phyloP scores from a whole-genome alignment of 1,140 invertebrate species.

The Paraescarpia echinospica region DNA sequence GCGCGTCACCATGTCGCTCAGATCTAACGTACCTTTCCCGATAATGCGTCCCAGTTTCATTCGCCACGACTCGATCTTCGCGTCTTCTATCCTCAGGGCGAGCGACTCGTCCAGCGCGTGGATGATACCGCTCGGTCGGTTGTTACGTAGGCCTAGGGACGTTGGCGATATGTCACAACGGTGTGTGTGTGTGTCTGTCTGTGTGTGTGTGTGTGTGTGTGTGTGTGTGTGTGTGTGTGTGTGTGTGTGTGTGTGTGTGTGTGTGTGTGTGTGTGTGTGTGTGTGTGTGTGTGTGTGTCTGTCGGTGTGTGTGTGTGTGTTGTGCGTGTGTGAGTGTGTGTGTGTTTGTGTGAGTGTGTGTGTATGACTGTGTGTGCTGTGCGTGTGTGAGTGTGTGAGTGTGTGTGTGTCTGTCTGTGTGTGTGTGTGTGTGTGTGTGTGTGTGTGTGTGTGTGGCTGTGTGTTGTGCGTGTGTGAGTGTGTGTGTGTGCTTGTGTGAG shows the following conservation, averaged over 20 bases:
- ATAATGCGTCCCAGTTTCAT: not conserved
- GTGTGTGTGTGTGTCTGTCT: not conserved
- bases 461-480: too few relatives aligned
- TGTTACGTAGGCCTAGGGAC: not conserved
- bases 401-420: not conserved
- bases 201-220: not conserved
- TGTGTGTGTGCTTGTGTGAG: not conserved
- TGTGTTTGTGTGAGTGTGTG: not conserved
- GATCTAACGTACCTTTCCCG: not conserved
- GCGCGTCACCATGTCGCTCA: not conserved
- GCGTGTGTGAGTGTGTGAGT: not conserved
- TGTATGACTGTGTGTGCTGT: too few relatives aligned
- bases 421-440: too few relatives aligned
- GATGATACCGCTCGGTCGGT: not conserved
- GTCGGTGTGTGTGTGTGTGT: not conserved
- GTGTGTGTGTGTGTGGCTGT: too few relatives aligned
- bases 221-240: too few relatives aligned
- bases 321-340: not conserved
- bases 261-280: not conserved
- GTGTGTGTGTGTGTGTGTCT: not conserved
- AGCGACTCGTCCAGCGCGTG: not conserved
- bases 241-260: too few relatives aligned
- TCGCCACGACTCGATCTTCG: not conserved
- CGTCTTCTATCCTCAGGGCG: not conserved
- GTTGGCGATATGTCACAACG: not conserved